Conservation (phyloP, 2,888 invertebrate species). For the Alloscopus bannaensis region DNA sequence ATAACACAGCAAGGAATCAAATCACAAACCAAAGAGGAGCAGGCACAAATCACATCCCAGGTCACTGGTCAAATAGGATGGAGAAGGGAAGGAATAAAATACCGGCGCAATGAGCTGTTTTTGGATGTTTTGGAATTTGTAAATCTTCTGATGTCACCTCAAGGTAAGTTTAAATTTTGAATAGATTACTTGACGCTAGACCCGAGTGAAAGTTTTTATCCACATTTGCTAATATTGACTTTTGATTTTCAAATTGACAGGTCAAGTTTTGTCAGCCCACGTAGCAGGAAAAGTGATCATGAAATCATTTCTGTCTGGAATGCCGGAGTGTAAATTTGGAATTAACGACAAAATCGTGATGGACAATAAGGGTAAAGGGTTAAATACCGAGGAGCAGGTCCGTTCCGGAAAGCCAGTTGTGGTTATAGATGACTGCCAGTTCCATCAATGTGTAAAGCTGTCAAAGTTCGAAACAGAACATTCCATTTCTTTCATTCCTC, state of each 20-base stretch:
- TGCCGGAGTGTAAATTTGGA: constrained; percentile 98
- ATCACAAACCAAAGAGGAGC: constrained; percentile 99
- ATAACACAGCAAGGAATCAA: constrained; percentile 99
- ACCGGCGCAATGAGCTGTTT: constrained; percentile 98
- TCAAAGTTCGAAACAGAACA: constrained; percentile 99
- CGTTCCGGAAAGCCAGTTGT: constrained; percentile 98
- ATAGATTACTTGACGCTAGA: too few relatives aligned
- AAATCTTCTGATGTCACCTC: constrained; percentile 99
- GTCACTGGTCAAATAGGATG: constrained; percentile 99
- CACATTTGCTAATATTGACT: constrained; percentile 46
- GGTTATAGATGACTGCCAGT: constrained; percentile 99
- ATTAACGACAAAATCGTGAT: constrained; percentile 84
- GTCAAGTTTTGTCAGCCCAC: constrained; percentile 98
- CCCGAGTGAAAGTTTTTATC: constrained; percentile 68
- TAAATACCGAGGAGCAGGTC: constrained; percentile 85
- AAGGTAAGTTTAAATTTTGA: constrained; percentile 82
- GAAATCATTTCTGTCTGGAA: constrained; percentile 99
- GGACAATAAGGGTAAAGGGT: constrained; percentile 92
- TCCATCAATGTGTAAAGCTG: constrained; percentile 99
- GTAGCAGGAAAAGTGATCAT: constrained; percentile 99
- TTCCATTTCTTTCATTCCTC: constrained; percentile 99
- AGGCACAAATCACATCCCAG: constrained; percentile 99
- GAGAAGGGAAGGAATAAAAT: constrained; percentile 99
- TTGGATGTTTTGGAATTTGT: constrained; percentile 99
- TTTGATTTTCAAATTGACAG: constrained; percentile 76